Evolutionary conservation across 2,797 vertebrate species (phyloP).

Genomic region (Chrysocyon brachyurus): DNA sequence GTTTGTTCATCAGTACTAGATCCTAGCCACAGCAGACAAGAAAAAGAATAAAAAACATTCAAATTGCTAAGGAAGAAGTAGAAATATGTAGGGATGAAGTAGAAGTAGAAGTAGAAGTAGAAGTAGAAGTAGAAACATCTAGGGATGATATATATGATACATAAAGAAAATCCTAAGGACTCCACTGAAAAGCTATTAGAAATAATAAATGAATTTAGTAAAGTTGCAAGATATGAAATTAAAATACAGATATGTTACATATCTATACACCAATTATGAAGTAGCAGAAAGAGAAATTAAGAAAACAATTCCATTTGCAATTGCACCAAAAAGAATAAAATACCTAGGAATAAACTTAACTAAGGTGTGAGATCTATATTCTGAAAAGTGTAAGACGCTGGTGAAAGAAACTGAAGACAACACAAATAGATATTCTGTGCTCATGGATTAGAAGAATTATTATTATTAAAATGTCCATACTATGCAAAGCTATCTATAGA

Average conservation of each 20-base stretch:
- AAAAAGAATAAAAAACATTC: background rate
- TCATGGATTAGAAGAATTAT: background rate
- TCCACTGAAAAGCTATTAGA: background rate
- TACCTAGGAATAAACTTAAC: background rate
- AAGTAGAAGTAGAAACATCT: background rate
- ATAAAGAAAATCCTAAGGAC: background rate
- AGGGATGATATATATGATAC: background rate
- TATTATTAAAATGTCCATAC: background rate
- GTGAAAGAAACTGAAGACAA: background rate
- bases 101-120: too few relatives aligned
- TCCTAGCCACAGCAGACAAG: background rate
- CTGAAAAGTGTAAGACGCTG: background rate
- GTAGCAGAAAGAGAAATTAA: background rate
- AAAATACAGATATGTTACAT: background rate
- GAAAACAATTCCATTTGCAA: background rate
- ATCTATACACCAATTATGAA: background rate
- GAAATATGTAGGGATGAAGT: background rate
- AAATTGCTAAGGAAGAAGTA: background rate
- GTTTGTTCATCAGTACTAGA: background rate
- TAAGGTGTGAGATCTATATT: background rate
- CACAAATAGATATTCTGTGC: background rate
- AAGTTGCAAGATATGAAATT: background rate
- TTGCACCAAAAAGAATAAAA: background rate
- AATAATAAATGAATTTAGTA: background rate
- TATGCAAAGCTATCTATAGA: background rate